These are phyloP conservation scores for Nothoprocta perdicaria DNA, from an alignment of 2,113 vertebrate genomes.

Conservation along the genomic window DNA sequence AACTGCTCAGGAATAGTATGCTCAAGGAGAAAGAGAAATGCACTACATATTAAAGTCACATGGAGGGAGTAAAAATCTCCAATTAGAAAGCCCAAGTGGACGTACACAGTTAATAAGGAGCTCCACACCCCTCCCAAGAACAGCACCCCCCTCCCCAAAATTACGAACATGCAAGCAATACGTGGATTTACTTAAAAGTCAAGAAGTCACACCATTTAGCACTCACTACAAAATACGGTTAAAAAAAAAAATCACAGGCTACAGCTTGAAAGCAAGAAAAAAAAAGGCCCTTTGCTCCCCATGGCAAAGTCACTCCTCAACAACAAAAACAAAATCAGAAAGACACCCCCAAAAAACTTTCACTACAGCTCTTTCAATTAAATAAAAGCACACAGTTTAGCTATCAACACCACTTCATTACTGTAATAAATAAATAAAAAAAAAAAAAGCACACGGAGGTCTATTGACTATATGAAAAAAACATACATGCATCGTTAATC, in stretches of 20 bases:
- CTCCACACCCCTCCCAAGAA: conserved; percentile 75
- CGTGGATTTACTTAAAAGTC: conserved; percentile 81
- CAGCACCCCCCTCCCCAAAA: conserved; percentile 56
- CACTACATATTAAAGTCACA: conserved; percentile 42
- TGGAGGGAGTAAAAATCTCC: conserved; percentile 20
- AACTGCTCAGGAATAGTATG: conserved; percentile 34
- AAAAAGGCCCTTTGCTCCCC: conserved; percentile 83
- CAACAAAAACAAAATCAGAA: conserved; percentile 84
- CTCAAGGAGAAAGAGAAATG: conserved; percentile 27
- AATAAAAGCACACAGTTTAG: conserved; percentile 98
- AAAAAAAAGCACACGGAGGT: conserved; percentile 93
- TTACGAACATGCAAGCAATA: conserved; percentile 86
- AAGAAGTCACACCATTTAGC: conserved; percentile 86
- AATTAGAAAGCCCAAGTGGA: conserved; percentile 78
- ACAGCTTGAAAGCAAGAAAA: conserved; percentile 85
- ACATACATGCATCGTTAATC: conserved; percentile 99
- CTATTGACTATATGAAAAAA: conserved; percentile 92
- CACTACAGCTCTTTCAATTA: conserved; percentile 88
- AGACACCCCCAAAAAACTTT: conserved; percentile 82
- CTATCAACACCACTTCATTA: conserved; percentile 99
- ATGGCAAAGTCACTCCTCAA: conserved; percentile 90
- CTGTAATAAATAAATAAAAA: conserved; percentile 83
- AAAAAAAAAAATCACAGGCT: conserved; percentile 87
- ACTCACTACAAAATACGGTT: conserved; percentile 89
- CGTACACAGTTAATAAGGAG: conserved; percentile 81